Base-by-base conservation (phyloP, 1,140 invertebrate genomes). In the Sarcophaga peregrina region DNA sequence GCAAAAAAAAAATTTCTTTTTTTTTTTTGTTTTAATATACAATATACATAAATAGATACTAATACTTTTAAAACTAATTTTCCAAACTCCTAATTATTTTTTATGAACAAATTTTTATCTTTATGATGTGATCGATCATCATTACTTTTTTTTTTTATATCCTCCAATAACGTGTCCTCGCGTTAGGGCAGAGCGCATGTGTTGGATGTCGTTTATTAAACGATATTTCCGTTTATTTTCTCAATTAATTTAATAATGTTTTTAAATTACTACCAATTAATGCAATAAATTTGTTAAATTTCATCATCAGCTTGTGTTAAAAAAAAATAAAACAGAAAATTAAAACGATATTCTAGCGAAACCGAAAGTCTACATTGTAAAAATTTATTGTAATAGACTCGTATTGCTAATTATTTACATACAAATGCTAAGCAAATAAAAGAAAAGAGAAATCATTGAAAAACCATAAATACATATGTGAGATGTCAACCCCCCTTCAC, bases 151-250 rank as follows among this genome's bases (percentile, higher is more conserved):
- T 37, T 37, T 37, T 37, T 37, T 50, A 76, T 48, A 76, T 78
- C 20, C 47, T 78, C 75, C 86, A 87, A 86, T 87, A 88, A 86
- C 87, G 87, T 89, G 87, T 88, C 87, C 88, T 86, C 73, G 87
- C 85, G 85, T 86, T 85, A 89, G 89, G 89, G 89, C 89, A 90
- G 89, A 90, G 89, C 89, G 89, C 88, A 90, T 90, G 89, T 90
- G 89, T 90, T 90, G 89, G 89, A 90, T 90, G 25, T 37, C 25
- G 25, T 37, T 37, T 37, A 4, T 37, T 37, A 37, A 37, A 37
- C 25, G 25, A 37, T 37, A 37, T 1, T 37, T 37, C 25, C 25
- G 25, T 37, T 37, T n/a, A n/a, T n/a, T 37, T 37, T 37, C 25
- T 37, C 25, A 37, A 37, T 37, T 37, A 37, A 37, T 37, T 37